Conservation (phyloP, 2,888 invertebrate species). For the Epirrita christyi region DNA sequence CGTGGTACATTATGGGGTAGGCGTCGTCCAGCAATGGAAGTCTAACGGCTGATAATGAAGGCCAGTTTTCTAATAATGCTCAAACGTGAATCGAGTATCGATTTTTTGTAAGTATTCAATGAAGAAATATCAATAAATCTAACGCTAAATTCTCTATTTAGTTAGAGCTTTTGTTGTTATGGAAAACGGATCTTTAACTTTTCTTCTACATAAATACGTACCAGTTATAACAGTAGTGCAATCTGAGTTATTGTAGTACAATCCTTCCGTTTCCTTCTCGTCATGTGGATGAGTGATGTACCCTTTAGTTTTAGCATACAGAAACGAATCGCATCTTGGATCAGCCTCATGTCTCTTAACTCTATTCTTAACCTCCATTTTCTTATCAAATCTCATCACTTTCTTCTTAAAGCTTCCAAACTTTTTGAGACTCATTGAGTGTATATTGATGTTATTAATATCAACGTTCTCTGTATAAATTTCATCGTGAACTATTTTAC, state of each 20-base stretch:
- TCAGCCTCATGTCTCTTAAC: conserved; percentile 40
- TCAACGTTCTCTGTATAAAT: conserved; percentile 36
- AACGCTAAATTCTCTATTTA: too few relatives aligned
- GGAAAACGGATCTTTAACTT: too few relatives aligned
- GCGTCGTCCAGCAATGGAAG: too few relatives aligned
- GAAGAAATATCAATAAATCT: too few relatives aligned
- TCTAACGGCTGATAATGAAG: too few relatives aligned
- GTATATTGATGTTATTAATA: conserved; percentile 45
- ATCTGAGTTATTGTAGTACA: conserved; percentile 61
- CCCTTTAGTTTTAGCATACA: conserved; percentile 35
- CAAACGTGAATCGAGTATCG: too few relatives aligned
- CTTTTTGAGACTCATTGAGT: conserved; percentile 40
- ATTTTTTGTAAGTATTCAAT: too few relatives aligned
- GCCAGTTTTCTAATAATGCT: too few relatives aligned
- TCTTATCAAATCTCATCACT: conserved; percentile 42
- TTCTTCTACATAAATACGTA: conserved; percentile 43
- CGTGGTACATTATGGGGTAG: too few relatives aligned
- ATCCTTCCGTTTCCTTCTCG: conserved; percentile 27
- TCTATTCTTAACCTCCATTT: conserved; percentile 21
- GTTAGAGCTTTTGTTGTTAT: too few relatives aligned
- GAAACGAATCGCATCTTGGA: conserved; percentile 55
- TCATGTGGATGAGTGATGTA: conserved; percentile 62
- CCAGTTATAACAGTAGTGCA: conserved; percentile 68
- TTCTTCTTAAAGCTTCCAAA: conserved; percentile 24
- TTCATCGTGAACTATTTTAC: conserved; percentile 20